Conservation (phyloP, 2,113 vertebrate species). For the Neomonachus schauinslandi region DNA sequence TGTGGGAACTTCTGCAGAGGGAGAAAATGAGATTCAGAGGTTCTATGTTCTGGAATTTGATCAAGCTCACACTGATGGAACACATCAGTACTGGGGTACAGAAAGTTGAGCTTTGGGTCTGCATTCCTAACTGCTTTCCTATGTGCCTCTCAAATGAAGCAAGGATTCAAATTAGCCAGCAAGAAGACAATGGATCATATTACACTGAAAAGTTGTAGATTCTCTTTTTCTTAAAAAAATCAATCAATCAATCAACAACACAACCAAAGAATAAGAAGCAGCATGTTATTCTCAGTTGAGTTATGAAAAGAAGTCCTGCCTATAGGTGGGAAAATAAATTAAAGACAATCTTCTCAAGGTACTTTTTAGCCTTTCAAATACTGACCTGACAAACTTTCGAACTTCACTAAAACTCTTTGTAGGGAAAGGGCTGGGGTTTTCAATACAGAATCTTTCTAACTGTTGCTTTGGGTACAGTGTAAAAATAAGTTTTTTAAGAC, state of each 20-base stretch:
- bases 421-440: slow-evolving; percentile 46
- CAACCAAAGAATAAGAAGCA: not conserved
- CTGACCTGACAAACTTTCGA: not conserved
- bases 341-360: not conserved
- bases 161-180: not conserved
- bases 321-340: not conserved
- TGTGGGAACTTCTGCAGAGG: not conserved
- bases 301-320: not conserved
- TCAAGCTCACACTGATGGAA: not conserved
- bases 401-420: not conserved
- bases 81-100: not conserved
- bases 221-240: not conserved
- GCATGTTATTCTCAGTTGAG: not conserved
- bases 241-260: not conserved
- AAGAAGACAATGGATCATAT: not conserved
- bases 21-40: not conserved
- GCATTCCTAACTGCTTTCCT: not conserved
- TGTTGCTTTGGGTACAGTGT: not conserved
- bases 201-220: not conserved
- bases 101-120: not conserved
- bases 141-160: not conserved
- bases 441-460: not conserved
- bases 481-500: not conserved
- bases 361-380: slow-evolving; percentile 13
- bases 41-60: not conserved